A percentile compares a stretch with the other conserved stretches of the same genome.
These are phyloP conservation scores for Trisateles emortualis DNA, from an alignment of 2,888 invertebrate species.

Conservation along the genomic window DNA sequence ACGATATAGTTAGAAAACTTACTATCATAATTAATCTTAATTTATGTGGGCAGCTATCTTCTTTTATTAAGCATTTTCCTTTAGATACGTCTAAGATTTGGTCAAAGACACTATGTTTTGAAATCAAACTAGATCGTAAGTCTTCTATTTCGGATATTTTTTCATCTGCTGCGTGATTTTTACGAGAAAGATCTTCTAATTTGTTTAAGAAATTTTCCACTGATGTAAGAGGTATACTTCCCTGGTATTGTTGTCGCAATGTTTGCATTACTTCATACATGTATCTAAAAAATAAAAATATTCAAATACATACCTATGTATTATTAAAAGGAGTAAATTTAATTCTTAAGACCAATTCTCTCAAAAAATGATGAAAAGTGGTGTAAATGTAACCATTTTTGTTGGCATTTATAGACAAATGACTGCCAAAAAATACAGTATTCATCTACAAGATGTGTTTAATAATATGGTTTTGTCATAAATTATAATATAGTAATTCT, in stretches of 20 bases:
- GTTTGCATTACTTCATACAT: slow-evolving; percentile 73
- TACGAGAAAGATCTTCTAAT: slow-evolving; percentile 65
- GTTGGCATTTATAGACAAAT: too few species aligned
- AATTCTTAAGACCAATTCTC: too few species aligned
- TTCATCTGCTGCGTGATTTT: slow-evolving; percentile 63
- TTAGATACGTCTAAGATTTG: slow-evolving; percentile 71
- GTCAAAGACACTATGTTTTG: slow-evolving; percentile 73
- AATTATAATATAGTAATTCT: too few species aligned
- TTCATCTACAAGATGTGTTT: too few species aligned
- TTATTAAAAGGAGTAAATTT: too few species aligned
- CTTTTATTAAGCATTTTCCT: slow-evolving; percentile 66
- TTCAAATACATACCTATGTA: too few species aligned
- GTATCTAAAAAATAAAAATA: slow-evolving; percentile 75
- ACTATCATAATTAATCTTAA: slow-evolving; percentile 69
- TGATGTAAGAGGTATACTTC: slow-evolving; percentile 69
- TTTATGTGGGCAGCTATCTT: slow-evolving; percentile 71
- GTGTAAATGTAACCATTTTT: too few species aligned
- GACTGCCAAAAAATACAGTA: too few species aligned
- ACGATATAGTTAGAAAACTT: slow-evolving; percentile 14
- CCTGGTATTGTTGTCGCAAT: slow-evolving; percentile 78
- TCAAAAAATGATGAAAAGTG: too few species aligned
- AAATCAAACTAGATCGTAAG: slow-evolving; percentile 65
- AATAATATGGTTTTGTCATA: too few species aligned
- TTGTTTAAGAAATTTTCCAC: slow-evolving; percentile 72
- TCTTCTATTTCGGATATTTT: slow-evolving; percentile 76